These are phyloP conservation scores for Lepilemur ruficaudatus DNA, from an alignment of 2,797 vertebrate species.

Conservation along the genomic window DNA sequence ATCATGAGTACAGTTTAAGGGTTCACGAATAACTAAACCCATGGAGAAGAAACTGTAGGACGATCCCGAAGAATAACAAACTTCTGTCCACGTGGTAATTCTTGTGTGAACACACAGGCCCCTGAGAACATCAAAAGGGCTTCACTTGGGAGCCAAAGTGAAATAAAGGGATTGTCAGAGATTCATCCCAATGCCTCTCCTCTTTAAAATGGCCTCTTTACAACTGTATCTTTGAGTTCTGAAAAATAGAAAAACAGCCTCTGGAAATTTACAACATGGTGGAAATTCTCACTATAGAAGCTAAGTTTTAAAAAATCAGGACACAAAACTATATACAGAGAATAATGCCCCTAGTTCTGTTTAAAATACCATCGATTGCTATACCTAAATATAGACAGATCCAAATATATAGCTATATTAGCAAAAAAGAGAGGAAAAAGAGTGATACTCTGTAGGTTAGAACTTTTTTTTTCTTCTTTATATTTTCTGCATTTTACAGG, in stretches of 20 bases:
- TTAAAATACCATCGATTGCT: not conserved
- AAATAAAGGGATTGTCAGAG: not conserved
- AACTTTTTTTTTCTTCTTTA: not conserved
- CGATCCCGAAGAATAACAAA: not conserved
- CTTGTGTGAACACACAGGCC: not conserved
- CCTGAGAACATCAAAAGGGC: not conserved
- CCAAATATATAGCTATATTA: not conserved
- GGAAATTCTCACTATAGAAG: not conserved
- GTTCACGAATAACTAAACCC: not conserved
- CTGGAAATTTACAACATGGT: not conserved
- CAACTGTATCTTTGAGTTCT: not conserved
- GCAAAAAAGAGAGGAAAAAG: not conserved
- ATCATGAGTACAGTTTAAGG: not conserved
- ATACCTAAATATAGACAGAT: not conserved
- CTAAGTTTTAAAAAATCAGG: not conserved
- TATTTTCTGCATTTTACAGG: not conserved
- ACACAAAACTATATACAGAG: not conserved
- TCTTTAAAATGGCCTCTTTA: not conserved
- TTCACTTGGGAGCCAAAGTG: not conserved
- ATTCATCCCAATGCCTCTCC: not conserved
- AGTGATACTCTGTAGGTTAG: not conserved
- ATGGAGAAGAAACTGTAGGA: not conserved
- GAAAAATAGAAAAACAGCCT: not conserved
- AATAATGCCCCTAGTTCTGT: not conserved
- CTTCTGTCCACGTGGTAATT: not conserved